These are phyloP conservation scores for Dromococcyx pavoninus DNA, from an alignment of 2,797 vertebrate genomes.

Conservation along the genomic window DNA sequence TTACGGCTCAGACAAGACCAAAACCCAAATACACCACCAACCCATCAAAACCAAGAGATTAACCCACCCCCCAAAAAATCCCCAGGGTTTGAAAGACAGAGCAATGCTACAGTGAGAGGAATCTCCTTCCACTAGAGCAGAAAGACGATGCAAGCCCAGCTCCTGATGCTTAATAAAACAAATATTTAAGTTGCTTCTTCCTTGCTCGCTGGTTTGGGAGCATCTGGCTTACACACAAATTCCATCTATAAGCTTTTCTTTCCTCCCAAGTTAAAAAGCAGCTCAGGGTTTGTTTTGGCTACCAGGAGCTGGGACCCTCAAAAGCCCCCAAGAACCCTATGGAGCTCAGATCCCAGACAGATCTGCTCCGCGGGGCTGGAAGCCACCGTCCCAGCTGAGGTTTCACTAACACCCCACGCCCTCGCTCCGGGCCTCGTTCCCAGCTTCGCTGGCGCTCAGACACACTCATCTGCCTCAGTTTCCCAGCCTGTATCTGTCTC, in stretches of 20 bases:
- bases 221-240: neutral
- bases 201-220: neutral
- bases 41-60: neutral
- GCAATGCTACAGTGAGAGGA: rapidly evolving
- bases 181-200: neutral
- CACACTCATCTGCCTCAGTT: neutral
- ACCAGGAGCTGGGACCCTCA: neutral
- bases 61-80: neutral
- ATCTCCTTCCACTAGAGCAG: neutral
- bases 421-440: neutral
- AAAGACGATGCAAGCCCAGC: neutral
- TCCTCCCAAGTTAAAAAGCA: neutral
- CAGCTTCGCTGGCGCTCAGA: neutral
- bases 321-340: neutral
- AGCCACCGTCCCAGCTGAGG: neutral
- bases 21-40: neutral
- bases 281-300: neutral
- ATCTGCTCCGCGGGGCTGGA: neutral
- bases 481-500: neutral
- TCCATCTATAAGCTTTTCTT: neutral
- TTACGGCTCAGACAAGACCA: neutral
- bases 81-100: neutral
- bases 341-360: neutral
- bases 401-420: neutral
- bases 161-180: neutral